A percentile compares a stretch with the other conserved stretches of the same genome.
phyloP scores from a whole-genome alignment of 2,888 invertebrate species.

The Agrotis exclamationis region DNA sequence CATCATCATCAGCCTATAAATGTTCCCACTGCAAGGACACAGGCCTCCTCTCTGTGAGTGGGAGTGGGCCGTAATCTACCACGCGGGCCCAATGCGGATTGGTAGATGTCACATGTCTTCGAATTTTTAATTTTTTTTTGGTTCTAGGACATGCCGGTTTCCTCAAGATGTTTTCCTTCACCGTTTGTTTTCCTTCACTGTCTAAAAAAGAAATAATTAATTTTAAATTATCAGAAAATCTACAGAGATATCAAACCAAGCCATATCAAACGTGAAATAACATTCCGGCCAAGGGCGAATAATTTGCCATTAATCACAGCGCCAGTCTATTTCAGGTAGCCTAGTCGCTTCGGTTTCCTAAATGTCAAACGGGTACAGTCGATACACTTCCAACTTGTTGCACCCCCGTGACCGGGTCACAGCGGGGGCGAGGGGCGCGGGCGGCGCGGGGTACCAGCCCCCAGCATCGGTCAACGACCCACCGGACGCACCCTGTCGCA shows the following conservation, averaged over 20 bases:
- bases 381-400: slow-evolving; percentile 84
- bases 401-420: slow-evolving; percentile 85
- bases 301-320: slow-evolving; percentile 47
- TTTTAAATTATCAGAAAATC: neutral
- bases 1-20: no score
- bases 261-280: neutral
- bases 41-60: no score
- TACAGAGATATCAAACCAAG: neutral
- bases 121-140: no score
- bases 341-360: slow-evolving; percentile 69
- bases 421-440: slow-evolving; percentile 73
- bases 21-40: no score
- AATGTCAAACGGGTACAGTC: slow-evolving; percentile 89
- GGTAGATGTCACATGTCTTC: no score
- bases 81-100: no score
- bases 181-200: no score
- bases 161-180: no score
- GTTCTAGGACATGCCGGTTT: no score
- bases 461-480: slow-evolving; percentile 81
- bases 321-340: slow-evolving; percentile 58
- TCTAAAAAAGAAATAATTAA: no score
- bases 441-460: slow-evolving; percentile 63
- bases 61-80: no score
- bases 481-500: slow-evolving; percentile 81
- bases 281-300: slow-evolving; percentile 1